Evolutionary conservation across 2,113 vertebrate species (phyloP).

Genomic region (Percopsis transmontana): DNA sequence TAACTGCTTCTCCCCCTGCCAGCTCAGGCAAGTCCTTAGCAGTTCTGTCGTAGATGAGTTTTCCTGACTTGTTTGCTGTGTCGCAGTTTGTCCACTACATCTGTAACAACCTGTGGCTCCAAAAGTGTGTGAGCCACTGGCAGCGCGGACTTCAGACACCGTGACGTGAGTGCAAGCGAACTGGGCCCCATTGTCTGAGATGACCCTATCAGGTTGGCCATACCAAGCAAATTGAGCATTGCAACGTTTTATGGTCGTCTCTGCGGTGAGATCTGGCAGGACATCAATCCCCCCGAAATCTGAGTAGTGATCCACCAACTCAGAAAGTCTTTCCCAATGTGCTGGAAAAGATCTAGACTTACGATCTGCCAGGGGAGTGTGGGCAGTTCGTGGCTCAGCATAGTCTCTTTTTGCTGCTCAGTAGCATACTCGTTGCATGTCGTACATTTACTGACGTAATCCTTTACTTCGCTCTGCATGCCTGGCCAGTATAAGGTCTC

Average conservation of each 20-base stretch:
- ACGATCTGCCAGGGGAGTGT: neutral
- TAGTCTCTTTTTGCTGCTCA: constrained; percentile 22
- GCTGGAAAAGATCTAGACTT: constrained; percentile 2
- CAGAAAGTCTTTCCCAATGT: constrained; percentile 5
- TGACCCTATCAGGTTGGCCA: constrained; percentile 16
- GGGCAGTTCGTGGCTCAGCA: neutral
- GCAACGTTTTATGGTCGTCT: constrained; percentile 12
- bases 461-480: constrained; percentile 31
- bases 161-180: constrained; percentile 23
- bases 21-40: constrained; percentile 18
- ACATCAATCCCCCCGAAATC: constrained; percentile 35
- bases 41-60: neutral
- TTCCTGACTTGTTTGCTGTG: neutral
- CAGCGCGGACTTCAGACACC: constrained; percentile 16
- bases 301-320: constrained; percentile 34
- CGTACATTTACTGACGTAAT: constrained; percentile 10
- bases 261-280: constrained; percentile 19
- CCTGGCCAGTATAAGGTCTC: constrained; percentile 21
- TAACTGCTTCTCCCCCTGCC: constrained; percentile 7
- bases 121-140: constrained; percentile 19
- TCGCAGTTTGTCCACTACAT: constrained; percentile 1
- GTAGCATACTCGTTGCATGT: constrained; percentile 31
- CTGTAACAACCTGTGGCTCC: neutral
- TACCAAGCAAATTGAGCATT: constrained; percentile 15
- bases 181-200: constrained; percentile 5